Evolutionary conservation across 1,140 invertebrate genomes (phyloP), one percentile per base, ranked within the genome.

Genomic region (Holotrichia oblita): DNA sequence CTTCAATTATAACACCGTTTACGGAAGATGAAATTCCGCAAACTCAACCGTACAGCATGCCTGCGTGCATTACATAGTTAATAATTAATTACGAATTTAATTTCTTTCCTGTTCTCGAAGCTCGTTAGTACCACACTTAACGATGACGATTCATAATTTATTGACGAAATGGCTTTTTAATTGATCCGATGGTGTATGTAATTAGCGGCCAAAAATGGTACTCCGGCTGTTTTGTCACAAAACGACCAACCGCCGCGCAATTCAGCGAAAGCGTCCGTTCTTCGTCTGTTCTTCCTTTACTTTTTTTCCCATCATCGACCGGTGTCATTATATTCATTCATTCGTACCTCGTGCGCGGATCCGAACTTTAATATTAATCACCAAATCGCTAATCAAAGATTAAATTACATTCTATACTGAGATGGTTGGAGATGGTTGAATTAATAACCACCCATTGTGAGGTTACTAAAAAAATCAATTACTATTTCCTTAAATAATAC

Each of bases 131-230:
- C 44, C 44, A 12, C 44, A 48, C 44, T 48, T 48, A 48, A 48
- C 44, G 44, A 48, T 48, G 44, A 48, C 44, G 44, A 48, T 48
- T 48, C 44, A 79, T 48, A 48, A 48, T 48, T 48, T 48, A 48
- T 48, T 48, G 44, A 48, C 44, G 44, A 48, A 48, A 48, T 48
- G 44, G 44, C 44, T 48, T 48, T 48, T 48, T 48, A 48, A 48
- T 48, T 48, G 44, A n/a, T 48, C n/a, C 44, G 44, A 48, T 48
- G 44, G 44, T 48, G 44, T 48, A 48, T 48, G 44, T 48, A 48
- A 48, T 48, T 48, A 48, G 59, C 24, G 22, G 74, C n/a, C 40
- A 42, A 24, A 24, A 76, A 73, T 17, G 72, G 72, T 27, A 73
- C 27, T 34, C 20, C 20, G 64, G 20, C 22, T 24, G 64, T 27